A percentile compares a stretch with the other conserved stretches of the same genome.
Conservation (phyloP, 2,113 vertebrate genomes). For the Mustela lutreola region DNA sequence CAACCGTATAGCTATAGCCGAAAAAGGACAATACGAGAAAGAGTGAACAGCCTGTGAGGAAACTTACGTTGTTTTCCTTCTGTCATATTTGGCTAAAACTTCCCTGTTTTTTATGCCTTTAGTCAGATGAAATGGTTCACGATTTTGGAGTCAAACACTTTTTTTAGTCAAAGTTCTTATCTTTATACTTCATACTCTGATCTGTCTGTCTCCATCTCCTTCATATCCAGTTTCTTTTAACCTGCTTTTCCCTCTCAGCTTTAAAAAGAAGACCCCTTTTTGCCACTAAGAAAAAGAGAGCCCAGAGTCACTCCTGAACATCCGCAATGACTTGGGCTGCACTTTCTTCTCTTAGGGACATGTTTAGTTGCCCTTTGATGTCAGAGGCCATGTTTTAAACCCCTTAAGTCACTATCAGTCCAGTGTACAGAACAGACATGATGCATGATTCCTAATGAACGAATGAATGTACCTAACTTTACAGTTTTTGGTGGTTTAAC, state of each 20-base stretch:
- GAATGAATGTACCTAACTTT: background rate
- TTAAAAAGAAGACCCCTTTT: background rate
- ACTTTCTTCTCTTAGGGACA: background rate
- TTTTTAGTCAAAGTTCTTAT: conserved; percentile 30
- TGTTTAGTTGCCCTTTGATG: background rate
- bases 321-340: background rate
- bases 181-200: background rate
- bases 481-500: conserved; percentile 3
- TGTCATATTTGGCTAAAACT: background rate
- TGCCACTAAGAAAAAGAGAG: background rate
- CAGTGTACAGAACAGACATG: background rate
- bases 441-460: background rate
- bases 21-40: conserved; percentile 43
- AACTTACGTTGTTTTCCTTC: conserved; percentile 15
- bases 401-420: background rate
- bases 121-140: background rate
- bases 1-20: background rate
- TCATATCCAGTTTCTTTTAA: conserved; percentile 42
- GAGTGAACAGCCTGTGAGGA: background rate
- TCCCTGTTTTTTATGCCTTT: background rate
- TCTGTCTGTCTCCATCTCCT: background rate
- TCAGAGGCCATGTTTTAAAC: background rate
- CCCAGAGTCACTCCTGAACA: background rate
- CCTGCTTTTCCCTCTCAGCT: background rate
- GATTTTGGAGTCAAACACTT: background rate